Conservation (phyloP, 2,888 invertebrate species). For the Nineta flava region DNA sequence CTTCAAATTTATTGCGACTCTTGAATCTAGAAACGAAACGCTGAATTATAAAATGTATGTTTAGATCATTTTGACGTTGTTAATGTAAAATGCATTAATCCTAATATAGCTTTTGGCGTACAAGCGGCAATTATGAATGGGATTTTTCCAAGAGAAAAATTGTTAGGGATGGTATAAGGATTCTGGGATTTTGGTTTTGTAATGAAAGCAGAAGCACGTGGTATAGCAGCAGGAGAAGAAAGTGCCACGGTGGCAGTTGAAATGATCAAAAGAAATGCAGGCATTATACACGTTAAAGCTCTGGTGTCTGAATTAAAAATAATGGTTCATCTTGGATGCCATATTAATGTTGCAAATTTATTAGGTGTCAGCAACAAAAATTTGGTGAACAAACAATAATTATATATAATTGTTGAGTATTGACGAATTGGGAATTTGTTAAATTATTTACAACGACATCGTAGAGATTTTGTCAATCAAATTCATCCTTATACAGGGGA, state of each 20-base stretch:
- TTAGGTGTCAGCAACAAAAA: constrained; percentile 89
- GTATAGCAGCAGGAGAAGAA: constrained; percentile 58
- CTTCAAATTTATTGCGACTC: background rate
- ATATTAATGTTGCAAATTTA: constrained; percentile 88
- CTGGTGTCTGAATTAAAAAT: no score
- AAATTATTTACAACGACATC: constrained; percentile 68
- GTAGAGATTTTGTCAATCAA: constrained; percentile 72
- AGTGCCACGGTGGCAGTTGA: constrained; percentile 82
- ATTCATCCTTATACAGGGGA: constrained; percentile 49
- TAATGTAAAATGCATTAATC: constrained; percentile 64
- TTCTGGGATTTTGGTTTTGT: constrained; percentile 92
- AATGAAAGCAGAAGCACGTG: no score
- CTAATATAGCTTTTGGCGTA: constrained; percentile 75
- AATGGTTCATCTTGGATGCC: constrained; percentile 87
- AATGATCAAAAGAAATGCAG: constrained; percentile 82
- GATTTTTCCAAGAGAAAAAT: constrained; percentile 80
- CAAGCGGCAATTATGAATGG: constrained; percentile 79
- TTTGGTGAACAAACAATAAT: constrained; percentile 79
- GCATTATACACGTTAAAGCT: constrained; percentile 72
- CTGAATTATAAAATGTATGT: constrained; percentile 54
- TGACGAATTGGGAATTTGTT: constrained; percentile 87
- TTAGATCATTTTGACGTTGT: constrained; percentile 66
- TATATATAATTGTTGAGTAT: constrained; percentile 87
- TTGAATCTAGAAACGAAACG: constrained; percentile 34
- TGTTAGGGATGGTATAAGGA: constrained; percentile 80